phyloP scores from a whole-genome alignment of 2,888 invertebrate genomes.

The Rhyacophila evoluta region DNA sequence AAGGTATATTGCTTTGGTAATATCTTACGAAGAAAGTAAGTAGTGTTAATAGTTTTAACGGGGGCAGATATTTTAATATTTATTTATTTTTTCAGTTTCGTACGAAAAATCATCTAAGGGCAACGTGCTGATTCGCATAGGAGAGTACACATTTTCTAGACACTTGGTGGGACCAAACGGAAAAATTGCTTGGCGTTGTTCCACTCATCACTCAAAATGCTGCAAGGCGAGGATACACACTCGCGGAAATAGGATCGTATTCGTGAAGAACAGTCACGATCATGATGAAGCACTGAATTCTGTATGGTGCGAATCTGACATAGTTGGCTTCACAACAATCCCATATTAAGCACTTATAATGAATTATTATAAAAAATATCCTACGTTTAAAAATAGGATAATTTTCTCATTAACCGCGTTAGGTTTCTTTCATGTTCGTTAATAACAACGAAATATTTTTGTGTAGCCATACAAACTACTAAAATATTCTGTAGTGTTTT shows the following conservation, averaged over 20 bases:
- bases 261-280: slow-evolving; percentile 26
- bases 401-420: no score
- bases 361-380: no score
- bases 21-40: no score
- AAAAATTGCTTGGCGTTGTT: slow-evolving; percentile 32
- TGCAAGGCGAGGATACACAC: slow-evolving; percentile 36
- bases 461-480: no score
- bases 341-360: no score
- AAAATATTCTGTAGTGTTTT: no score
- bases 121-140: background rate
- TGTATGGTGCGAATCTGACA: background rate
- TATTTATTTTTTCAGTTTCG: background rate
- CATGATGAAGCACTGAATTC: background rate
- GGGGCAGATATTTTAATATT: slow-evolving; percentile 20
- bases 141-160: slow-evolving; percentile 23
- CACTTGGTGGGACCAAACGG: background rate
- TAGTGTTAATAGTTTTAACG: no score
- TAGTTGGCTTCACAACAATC: background rate
- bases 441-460: no score
- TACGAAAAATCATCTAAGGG: slow-evolving; percentile 8
- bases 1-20: no score
- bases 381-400: no score
- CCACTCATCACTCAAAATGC: slow-evolving; percentile 25
- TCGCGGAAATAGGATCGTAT: slow-evolving; percentile 13
- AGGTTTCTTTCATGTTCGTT: no score